A percentile compares a stretch with the other conserved stretches of the same genome.
Conservation (phyloP, 2,888 invertebrate genomes). For the Tinea trinotella region DNA sequence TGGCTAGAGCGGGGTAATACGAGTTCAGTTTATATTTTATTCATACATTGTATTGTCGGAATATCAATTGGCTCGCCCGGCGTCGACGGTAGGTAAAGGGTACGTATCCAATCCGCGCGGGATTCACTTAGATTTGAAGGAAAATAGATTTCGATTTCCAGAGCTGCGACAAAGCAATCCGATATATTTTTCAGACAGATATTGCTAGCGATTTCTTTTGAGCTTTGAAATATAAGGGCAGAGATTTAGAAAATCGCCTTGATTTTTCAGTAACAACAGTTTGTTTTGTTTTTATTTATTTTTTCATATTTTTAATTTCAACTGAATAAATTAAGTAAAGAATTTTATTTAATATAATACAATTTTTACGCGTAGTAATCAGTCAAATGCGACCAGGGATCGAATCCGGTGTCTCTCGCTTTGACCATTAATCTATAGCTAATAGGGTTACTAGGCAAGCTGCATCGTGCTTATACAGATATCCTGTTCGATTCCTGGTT, state of each 20-base stretch:
- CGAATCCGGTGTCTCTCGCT: too few relatives aligned
- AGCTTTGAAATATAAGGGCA: conserved; percentile 71
- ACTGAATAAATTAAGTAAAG: too few relatives aligned
- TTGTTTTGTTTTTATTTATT: not conserved
- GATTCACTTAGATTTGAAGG: conserved; percentile 74
- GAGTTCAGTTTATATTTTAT: conserved; percentile 71
- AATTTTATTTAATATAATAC: too few relatives aligned
- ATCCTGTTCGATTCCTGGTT: too few relatives aligned
- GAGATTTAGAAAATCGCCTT: conserved; percentile 49
- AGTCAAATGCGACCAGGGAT: too few relatives aligned
- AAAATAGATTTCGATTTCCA: conserved; percentile 73
- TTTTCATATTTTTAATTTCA: too few relatives aligned
- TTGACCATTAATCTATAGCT: too few relatives aligned
- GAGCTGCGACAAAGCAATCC: conserved; percentile 73
- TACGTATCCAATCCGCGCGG: conserved; percentile 73
- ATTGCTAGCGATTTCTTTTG: conserved; percentile 73
- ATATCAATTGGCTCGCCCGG: conserved; percentile 67
- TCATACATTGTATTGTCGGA: conserved; percentile 73
- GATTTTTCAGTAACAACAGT: not conserved
- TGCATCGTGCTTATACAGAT: too few relatives aligned
- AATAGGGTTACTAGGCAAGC: too few relatives aligned
- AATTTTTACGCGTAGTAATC: too few relatives aligned
- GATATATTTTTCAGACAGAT: conserved; percentile 74
- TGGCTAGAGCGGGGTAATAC: conserved; percentile 44
- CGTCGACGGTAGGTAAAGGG: conserved; percentile 70